These are phyloP conservation scores for Caenorhabditis tropicalis DNA, from an alignment of 1,140 invertebrate genomes.

Conservation along the genomic window DNA sequence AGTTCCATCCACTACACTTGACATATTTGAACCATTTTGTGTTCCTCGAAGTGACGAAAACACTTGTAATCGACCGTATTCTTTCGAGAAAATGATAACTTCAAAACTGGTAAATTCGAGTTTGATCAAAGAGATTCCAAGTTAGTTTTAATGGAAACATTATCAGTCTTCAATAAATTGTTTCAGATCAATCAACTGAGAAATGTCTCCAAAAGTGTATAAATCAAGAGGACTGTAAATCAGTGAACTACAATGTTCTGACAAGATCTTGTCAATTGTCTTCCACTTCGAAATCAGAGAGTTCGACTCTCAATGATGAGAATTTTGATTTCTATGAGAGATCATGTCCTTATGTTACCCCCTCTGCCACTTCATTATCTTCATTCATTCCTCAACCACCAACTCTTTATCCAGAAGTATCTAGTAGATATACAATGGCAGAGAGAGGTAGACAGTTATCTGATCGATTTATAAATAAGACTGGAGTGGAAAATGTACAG, in stretches of 20 bases:
- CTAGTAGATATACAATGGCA: neutral
- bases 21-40: slow-evolving; percentile 50
- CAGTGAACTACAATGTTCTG: slow-evolving; percentile 49
- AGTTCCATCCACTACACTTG: slow-evolving; percentile 43
- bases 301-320: slow-evolving; percentile 42
- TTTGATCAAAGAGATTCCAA: neutral
- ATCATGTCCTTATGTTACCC: slow-evolving; percentile 20
- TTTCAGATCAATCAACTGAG: slow-evolving; percentile 34
- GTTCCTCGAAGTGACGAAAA: slow-evolving; percentile 4
- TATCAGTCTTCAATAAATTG: no score
- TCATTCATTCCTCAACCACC: neutral
- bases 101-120: neutral
- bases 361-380: neutral
- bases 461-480: neutral
- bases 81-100: slow-evolving; percentile 46
- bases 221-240: neutral
- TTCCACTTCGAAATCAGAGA: neutral
- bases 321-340: slow-evolving; percentile 49
- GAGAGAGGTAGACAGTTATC: slow-evolving; percentile 10
- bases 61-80: slow-evolving; percentile 50
- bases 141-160: neutral
- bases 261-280: slow-evolving; percentile 16
- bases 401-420: neutral
- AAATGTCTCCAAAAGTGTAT: slow-evolving; percentile 41
- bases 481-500: slow-evolving; percentile 7